phyloP scores from a whole-genome alignment of 2,797 vertebrate genomes.

The Falco biarmicus region DNA sequence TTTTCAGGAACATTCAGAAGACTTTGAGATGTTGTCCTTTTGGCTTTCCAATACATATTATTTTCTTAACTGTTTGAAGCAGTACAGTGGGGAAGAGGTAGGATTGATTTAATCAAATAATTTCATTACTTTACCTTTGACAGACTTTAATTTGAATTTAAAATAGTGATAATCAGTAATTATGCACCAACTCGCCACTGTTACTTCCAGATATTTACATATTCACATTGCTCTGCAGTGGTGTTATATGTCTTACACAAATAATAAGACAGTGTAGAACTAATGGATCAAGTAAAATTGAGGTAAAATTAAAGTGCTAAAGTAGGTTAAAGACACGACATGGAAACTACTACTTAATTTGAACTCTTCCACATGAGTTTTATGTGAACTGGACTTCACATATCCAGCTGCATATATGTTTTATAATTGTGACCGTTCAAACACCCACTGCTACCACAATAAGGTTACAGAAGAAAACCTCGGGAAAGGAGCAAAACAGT shows the following conservation, averaged over 20 bases:
- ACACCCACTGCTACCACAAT: neutral
- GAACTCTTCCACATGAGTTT: neutral
- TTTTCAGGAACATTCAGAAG: constrained; percentile 86
- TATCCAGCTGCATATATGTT: neutral
- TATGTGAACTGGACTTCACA: neutral
- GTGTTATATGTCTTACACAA: neutral
- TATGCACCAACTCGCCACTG: neutral
- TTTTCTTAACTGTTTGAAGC: constrained; percentile 96
- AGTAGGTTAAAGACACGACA: neutral
- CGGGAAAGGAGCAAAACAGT: neutral
- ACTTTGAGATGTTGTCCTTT: constrained; percentile 92
- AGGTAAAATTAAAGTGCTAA: neutral
- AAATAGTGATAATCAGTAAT: neutral
- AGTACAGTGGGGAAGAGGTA: constrained; percentile 99
- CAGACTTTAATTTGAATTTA: neutral
- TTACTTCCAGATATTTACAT: neutral
- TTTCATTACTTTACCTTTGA: neutral
- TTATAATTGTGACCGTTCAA: neutral
- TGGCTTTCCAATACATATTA: constrained; percentile 94
- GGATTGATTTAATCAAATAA: neutral
- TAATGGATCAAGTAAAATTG: neutral
- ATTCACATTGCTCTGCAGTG: neutral
- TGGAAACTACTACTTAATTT: neutral
- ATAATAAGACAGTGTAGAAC: neutral
- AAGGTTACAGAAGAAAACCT: neutral